Evolutionary conservation across 2,113 vertebrate species (phyloP).

Genomic region (Girardinichthys multiradiatus): DNA sequence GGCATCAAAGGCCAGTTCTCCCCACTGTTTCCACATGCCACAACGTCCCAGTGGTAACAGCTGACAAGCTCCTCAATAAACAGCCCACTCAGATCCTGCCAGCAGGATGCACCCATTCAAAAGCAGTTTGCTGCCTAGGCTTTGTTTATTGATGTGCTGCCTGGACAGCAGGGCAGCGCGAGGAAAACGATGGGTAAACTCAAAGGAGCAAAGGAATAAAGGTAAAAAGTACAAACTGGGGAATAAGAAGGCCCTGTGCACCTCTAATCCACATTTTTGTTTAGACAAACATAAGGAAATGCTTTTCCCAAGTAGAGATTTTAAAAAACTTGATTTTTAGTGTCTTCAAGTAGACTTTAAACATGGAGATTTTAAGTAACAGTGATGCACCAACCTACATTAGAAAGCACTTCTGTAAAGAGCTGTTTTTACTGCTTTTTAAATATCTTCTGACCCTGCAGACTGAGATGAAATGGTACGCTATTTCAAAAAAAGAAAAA

Average conservation of each 20-base stretch:
- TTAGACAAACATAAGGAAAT: not conserved
- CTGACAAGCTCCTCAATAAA: slow-evolving; percentile 78
- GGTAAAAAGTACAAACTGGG: not conserved
- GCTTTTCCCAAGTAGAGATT: not conserved
- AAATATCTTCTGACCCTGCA: no score
- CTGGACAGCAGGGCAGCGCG: slow-evolving; percentile 55
- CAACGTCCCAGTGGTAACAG: slow-evolving; percentile 75
- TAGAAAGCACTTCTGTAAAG: no score
- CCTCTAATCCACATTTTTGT: not conserved
- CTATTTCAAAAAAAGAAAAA: no score
- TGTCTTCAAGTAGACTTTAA: not conserved
- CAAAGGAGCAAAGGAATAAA: slow-evolving; percentile 5
- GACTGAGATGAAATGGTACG: no score
- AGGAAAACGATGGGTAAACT: slow-evolving; percentile 13
- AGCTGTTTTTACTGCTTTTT: no score
- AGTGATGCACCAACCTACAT: no score
- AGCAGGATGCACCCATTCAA: slow-evolving; percentile 75
- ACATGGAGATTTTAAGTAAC: not conserved
- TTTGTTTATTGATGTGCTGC: slow-evolving; percentile 78
- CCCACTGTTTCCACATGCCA: slow-evolving; percentile 76
- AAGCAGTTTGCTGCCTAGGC: slow-evolving; percentile 56
- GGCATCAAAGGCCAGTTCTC: slow-evolving; percentile 72
- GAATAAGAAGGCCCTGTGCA: not conserved
- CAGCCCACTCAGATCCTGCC: slow-evolving; percentile 76
- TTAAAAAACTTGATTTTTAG: not conserved